Evolutionary conservation across 2,888 invertebrate species (phyloP).

Genomic region (Gortyna flavago): DNA sequence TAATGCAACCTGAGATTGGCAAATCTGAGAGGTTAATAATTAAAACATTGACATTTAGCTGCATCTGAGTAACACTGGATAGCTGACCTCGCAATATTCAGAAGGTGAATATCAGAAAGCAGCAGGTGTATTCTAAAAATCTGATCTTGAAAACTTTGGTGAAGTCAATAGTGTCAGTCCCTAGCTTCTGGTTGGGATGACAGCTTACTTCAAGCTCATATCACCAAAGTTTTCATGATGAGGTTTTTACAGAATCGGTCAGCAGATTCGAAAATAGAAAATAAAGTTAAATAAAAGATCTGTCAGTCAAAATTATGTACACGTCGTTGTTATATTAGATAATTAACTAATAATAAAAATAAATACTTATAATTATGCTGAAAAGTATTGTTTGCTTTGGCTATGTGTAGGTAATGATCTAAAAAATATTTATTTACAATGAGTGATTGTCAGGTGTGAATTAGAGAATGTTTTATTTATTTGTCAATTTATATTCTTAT

Average conservation of each 20-base stretch:
- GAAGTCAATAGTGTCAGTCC: background rate
- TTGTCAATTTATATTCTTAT: constrained; percentile 32
- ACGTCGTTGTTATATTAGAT: background rate
- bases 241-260: background rate
- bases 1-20: constrained; percentile 8
- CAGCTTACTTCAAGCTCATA: background rate
- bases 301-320: background rate
- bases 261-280: background rate
- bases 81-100: background rate
- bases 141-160: no score
- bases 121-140: background rate
- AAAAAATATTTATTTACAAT: constrained; percentile 15
- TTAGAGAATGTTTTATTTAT: background rate
- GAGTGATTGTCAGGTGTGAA: background rate
- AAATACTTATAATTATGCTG: constrained; percentile 1
- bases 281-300: background rate
- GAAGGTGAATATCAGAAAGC: background rate
- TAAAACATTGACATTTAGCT: constrained; percentile 22
- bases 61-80: background rate
- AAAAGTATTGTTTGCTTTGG: constrained; percentile 21
- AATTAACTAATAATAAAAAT: background rate
- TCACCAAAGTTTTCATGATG: background rate
- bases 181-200: background rate
- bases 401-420: background rate
- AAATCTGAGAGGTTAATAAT: background rate